phyloP scores from a whole-genome alignment of 2,888 invertebrate species.

The Linnaemya vulpina region DNA sequence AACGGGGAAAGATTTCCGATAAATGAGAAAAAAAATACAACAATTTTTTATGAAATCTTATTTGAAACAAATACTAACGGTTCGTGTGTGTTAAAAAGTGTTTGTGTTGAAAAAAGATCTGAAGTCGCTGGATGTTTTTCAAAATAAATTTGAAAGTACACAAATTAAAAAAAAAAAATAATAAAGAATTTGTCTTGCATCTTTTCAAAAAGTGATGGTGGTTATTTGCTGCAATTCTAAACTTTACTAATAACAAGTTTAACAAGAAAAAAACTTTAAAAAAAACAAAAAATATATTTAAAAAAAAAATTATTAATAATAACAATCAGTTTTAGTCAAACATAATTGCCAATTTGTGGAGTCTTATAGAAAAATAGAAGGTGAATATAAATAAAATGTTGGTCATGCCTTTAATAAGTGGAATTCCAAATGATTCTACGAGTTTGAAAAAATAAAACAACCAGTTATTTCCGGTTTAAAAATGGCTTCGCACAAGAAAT shows the following conservation, averaged over 20 bases:
- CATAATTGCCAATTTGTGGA: constrained; percentile 20
- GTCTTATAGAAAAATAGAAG: constrained; percentile 25
- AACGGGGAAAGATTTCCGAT: background rate
- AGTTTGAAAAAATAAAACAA: background rate
- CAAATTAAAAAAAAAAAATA: background rate
- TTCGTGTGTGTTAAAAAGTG: constrained; percentile 4
- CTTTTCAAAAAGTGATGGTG: constrained; percentile 18
- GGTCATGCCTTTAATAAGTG: constrained; percentile 44
- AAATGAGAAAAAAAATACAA: background rate
- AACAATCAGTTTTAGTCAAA: background rate
- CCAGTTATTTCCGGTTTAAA: constrained; percentile 56
- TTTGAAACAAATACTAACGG: constrained; percentile 22
- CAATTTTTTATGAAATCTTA: background rate
- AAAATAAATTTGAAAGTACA: background rate
- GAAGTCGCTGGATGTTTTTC: background rate
- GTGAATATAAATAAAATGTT: constrained; percentile 44
- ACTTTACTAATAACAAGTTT: background rate
- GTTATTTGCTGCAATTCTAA: constrained; percentile 16
- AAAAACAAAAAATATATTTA: background rate
- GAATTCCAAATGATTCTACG: constrained; percentile 41
- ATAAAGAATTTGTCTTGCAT: constrained; percentile 26
- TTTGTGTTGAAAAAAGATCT: background rate
- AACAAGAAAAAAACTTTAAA: background rate
- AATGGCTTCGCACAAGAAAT: constrained; percentile 40
- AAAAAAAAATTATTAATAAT: too few relatives aligned